Evolutionary conservation across 1,140 invertebrate genomes (phyloP).

Genomic region (Argopecten irradians): DNA sequence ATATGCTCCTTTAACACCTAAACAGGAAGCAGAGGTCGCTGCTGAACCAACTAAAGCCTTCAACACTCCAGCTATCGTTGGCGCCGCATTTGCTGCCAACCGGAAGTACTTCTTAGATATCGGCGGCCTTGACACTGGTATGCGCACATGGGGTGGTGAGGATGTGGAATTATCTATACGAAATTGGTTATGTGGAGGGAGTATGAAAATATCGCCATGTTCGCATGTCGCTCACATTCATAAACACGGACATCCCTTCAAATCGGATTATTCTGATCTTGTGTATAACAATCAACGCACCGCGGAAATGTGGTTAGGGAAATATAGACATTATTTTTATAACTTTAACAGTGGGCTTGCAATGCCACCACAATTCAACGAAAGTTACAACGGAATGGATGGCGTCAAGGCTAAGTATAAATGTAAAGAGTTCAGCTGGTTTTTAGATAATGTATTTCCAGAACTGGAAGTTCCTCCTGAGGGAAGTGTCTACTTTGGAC

Average conservation of each 20-base stretch:
- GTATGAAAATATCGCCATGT: constrained; percentile 95
- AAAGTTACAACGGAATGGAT: not conserved
- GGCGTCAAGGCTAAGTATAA: not conserved
- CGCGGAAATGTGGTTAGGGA: not conserved
- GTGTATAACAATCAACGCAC: not conserved
- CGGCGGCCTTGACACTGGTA: constrained; percentile 79
- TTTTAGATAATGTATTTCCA: not conserved
- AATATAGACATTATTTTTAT: not conserved
- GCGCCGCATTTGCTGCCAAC: constrained; percentile 95
- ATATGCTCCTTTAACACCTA: constrained; percentile 93
- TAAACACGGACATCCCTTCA: constrained; percentile 44
- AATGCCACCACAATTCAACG: not conserved
- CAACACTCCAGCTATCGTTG: constrained; percentile 94
- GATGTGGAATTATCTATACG: constrained; percentile 97
- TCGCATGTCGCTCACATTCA: constrained; percentile 98
- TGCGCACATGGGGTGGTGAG: constrained; percentile 92
- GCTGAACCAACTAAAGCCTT: constrained; percentile 30
- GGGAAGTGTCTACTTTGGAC: not conserved
- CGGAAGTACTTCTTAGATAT: constrained; percentile 91
- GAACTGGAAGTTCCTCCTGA: not conserved
- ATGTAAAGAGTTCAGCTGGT: not conserved
- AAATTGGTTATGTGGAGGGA: constrained; percentile 98
- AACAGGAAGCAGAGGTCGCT: constrained; percentile 62
- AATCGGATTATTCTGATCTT: not conserved
- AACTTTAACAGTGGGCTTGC: not conserved